phyloP scores from a whole-genome alignment of 2,113 vertebrate genomes.

The Chrysochloris asiatica region DNA sequence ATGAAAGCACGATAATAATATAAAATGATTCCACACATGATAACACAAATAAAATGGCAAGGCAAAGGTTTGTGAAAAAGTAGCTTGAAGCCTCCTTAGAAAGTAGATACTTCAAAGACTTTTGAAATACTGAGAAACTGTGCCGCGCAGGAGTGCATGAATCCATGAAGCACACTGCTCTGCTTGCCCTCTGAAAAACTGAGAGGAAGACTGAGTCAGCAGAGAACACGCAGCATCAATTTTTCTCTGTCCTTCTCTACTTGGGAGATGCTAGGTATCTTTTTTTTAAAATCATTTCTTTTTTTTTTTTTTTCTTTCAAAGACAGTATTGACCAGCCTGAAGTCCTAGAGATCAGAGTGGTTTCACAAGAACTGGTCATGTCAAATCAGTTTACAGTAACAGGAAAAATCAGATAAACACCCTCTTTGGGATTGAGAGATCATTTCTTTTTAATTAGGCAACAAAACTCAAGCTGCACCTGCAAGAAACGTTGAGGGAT shows the following conservation, averaged over 20 bases:
- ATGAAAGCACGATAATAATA: background rate
- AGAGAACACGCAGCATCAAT: background rate
- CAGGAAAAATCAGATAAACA: background rate
- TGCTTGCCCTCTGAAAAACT: background rate
- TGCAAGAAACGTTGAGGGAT: conserved; percentile 20
- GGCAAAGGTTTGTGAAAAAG: background rate
- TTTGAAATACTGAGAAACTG: background rate
- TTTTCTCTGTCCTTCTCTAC: conserved; percentile 40
- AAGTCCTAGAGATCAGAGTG: conserved; percentile 25
- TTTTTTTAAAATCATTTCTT: conserved; percentile 19
- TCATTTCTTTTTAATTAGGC: background rate
- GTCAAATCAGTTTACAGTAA: background rate
- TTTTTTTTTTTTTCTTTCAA: too few relatives aligned
- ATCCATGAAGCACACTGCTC: too few relatives aligned
- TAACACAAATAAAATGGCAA: background rate
- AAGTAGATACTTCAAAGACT: background rate
- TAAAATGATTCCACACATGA: background rate
- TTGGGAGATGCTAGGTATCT: background rate
- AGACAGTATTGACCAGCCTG: conserved; percentile 43
- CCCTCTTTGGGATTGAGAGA: background rate
- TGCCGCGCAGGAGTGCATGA: background rate
- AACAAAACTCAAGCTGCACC: background rate
- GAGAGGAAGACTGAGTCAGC: background rate
- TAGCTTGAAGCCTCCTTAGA: background rate
- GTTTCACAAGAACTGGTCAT: conserved; percentile 27